Base-by-base conservation (phyloP, 1,140 invertebrate genomes). In the Drosophila kepulauana region DNA sequence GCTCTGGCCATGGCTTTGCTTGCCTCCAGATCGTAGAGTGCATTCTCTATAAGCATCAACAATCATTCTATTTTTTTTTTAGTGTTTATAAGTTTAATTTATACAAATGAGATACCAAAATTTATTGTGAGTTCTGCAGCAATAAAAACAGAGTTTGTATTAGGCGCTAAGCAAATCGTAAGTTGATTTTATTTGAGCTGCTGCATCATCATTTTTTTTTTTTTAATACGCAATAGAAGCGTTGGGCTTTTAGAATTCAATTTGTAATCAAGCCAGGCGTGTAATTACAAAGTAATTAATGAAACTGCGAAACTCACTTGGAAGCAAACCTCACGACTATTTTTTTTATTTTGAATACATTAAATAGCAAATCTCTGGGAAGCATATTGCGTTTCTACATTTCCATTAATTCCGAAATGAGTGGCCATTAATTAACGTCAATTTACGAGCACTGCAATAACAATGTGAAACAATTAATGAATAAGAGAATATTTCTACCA, bases 61-160 rank as follows among this genome's bases (percentile, higher is more conserved):
- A 8, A 58, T 77, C 71, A 76, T 82, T 86, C 73, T 64, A 48
- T 16, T 75, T 77, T 74, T 79, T 81, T 70, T 56, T 13, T 75
- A 46, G 6, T 49, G 43, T 67, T 65, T 66, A 5, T 82, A 88
- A 87, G 82, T 33, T 25, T 71, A 79, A 80, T 87, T 87, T 87
- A 87, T 87, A 78, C 61, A 49, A 70, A 71, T 58, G 67, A 70
- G 35, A 78, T 64, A 75, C 64, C 59, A 75, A 78, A 78, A 75
- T 35, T 35, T 48, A 52, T 45, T 73, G 10, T 78, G 65, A 75
- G 61, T 59, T 78, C 41, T 62, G 41, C 3, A 68, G 52, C 65
- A 88, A 88, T 71, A 77, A 82, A 63, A 67, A 67, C 58, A 41
- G 15, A 25, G 33, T 52, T 74, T 78, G 58, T 33, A 33, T 70